Evolutionary conservation across 2,888 invertebrate genomes (phyloP).

Genomic region (Tetropium fuscum): DNA sequence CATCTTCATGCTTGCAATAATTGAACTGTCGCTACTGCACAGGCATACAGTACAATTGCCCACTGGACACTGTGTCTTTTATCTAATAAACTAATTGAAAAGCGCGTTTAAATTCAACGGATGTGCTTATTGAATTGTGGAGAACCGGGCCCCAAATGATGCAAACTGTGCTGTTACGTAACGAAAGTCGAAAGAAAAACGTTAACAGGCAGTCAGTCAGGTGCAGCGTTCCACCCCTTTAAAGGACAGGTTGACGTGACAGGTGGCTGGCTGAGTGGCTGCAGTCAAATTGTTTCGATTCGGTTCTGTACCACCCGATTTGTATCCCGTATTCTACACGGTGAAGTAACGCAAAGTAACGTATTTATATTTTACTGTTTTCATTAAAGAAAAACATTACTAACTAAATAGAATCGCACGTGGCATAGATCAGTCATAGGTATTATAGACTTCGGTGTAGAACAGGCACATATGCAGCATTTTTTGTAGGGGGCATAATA

Average conservation of each 20-base stretch:
- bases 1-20: slow-evolving; percentile 20
- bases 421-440: too few species aligned
- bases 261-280: too few species aligned
- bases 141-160: not conserved
- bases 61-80: not conserved
- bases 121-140: slow-evolving; percentile 19
- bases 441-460: too few species aligned
- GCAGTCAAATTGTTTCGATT: too few species aligned
- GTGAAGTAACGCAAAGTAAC: too few species aligned
- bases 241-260: slow-evolving; percentile 19
- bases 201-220: slow-evolving; percentile 8
- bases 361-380: too few species aligned
- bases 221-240: slow-evolving; percentile 5
- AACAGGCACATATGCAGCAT: too few species aligned
- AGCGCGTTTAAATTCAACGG: slow-evolving; percentile 3
- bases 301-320: too few species aligned
- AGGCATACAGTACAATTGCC: not conserved
- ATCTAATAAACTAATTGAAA: slow-evolving; percentile 7
- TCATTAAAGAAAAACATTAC: too few species aligned
- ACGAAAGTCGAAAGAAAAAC: slow-evolving; percentile 2
- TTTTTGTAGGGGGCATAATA: too few species aligned
- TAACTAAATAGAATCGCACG: too few species aligned
- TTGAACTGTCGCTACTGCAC: not conserved
- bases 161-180: not conserved
- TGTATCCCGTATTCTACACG: too few species aligned